Evolutionary conservation across 2,113 vertebrate species (phyloP).

Genomic region (Globicephala melas): DNA sequence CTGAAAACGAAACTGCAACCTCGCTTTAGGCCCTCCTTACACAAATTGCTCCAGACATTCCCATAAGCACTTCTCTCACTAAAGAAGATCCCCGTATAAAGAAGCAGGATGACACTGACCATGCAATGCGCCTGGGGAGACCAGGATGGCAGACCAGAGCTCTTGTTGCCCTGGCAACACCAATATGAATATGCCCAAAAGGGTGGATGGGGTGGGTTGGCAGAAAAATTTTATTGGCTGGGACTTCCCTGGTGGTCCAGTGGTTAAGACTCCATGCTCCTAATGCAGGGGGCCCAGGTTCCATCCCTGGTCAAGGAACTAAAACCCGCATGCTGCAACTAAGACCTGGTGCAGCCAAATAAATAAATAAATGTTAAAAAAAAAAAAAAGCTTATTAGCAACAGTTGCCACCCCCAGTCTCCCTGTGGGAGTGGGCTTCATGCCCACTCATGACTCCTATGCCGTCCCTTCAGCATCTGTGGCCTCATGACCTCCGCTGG

Average conservation of each 20-base stretch:
- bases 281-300: no score
- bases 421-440: background rate
- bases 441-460: background rate
- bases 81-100: background rate
- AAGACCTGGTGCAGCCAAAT: no score
- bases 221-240: background rate
- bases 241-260: no score
- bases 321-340: no score
- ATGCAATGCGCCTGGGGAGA: background rate
- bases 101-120: background rate
- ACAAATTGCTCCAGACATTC: background rate
- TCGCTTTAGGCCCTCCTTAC: background rate
- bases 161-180: background rate
- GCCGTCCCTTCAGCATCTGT: background rate
- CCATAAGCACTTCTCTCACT: background rate
- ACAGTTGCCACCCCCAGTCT: background rate
- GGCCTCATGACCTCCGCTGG: background rate
- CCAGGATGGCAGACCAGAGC: background rate
- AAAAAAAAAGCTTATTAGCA: background rate
- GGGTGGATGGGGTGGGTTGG: no score
- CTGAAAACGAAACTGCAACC: background rate
- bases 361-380: no score
- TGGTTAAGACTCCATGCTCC: no score
- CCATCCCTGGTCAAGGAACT: no score
- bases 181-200: fast-evolving